Evolutionary conservation across 2,113 vertebrate genomes (phyloP), one percentile per base, ranked within the genome.

Genomic region (Podilymbus podiceps): DNA sequence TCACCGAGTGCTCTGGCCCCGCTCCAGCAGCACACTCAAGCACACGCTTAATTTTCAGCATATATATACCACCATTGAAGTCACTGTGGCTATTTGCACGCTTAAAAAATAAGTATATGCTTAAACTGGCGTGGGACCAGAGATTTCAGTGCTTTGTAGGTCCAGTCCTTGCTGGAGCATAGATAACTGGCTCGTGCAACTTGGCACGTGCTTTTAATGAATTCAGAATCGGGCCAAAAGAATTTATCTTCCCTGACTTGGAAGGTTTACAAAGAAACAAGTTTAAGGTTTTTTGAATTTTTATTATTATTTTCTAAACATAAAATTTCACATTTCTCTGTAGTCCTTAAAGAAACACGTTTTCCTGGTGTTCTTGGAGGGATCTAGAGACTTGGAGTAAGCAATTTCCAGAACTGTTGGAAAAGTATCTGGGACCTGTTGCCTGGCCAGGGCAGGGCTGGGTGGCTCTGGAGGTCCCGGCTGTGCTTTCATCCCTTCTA

Each of bases 71-170:
- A 23, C 83, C 49, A 11, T 6, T 46, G 75, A 78, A 93, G 88
- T 55, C 73, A 12, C 72, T 27, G 76, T 27, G 75, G 92, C 92
- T 80, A 49, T 52, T 83, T 78, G 69, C 88, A 60, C 58, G 94
- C 80, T 93, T 85, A 75, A 85, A 90, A 90, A 92, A 75, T 86
- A 49, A 95, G 79, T 72, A 18, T 90, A 92, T 75, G 77, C 92
- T 95, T 92, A 85, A 92, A 86, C 79, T 97, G 97, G 94, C 90
- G 53, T 58, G n/a, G 35, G 22, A 81, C 92, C 94, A 96, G 92
- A 60, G 90, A 44, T 84, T 80, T 78, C 90, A 89, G 90, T 40
- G 90, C 62, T 82, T 49, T 89, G 69, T 84, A 81, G 88, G 94
- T 93, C 94, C 94, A 46, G 77, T 85, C 64, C 69, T 89, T 84